These are phyloP conservation scores for Diogma glabrata DNA, from an alignment of 2,888 invertebrate species.

Conservation along the genomic window DNA sequence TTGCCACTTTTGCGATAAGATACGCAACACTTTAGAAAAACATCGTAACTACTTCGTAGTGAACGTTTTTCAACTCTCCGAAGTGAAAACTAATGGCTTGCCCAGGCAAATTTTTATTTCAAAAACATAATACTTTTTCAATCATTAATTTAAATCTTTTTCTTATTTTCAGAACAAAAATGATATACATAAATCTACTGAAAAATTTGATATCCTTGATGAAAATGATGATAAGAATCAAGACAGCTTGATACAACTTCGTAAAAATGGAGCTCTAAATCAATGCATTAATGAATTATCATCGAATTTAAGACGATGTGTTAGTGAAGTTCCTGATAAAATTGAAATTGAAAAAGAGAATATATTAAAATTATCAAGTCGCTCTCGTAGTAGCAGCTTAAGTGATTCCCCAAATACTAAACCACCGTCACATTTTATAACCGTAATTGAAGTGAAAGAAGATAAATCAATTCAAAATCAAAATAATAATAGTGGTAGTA, in stretches of 20 bases:
- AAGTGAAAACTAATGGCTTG: too few relatives aligned
- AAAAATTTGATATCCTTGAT: not conserved
- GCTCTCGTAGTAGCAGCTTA: constrained; percentile 27
- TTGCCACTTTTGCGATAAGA: too few relatives aligned
- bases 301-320: constrained; percentile 41
- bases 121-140: too few relatives aligned
- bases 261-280: constrained; percentile 34
- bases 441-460: constrained; percentile 82
- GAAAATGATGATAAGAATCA: constrained; percentile 28
- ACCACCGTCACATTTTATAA: constrained; percentile 53
- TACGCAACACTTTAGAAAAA: too few relatives aligned
- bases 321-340: constrained; percentile 40
- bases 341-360: constrained; percentile 18
- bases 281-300: constrained; percentile 64
- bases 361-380: constrained; percentile 16
- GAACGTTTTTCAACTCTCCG: too few relatives aligned
- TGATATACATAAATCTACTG: constrained; percentile 12
- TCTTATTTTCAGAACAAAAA: constrained; percentile 10
- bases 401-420: constrained; percentile 17
- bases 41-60: too few relatives aligned
- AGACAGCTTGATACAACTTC: constrained; percentile 28
- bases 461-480: constrained; percentile 20
- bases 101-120: too few relatives aligned
- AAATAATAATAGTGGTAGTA: constrained; percentile 15
- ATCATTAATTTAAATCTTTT: not conserved